phyloP scores from a whole-genome alignment of 2,113 vertebrate species.

The Lepus europaeus region DNA sequence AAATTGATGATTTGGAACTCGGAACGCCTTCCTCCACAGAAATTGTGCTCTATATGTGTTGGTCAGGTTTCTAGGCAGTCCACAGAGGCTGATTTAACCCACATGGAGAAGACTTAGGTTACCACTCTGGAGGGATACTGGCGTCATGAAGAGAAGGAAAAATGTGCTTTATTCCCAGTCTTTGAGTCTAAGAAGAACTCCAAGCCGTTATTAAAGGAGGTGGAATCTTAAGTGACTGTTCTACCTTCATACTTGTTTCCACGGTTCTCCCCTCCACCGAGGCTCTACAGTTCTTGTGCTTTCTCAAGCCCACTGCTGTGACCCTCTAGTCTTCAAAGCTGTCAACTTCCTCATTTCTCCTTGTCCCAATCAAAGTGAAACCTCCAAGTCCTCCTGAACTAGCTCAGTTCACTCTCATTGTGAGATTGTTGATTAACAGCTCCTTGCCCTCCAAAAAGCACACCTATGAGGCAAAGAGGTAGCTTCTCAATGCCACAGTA shows the following conservation, averaged over 20 bases:
- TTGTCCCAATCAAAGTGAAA: slow-evolving; percentile 8
- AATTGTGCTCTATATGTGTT: not conserved
- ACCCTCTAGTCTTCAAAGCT: slow-evolving; percentile 33
- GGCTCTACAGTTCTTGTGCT: slow-evolving; percentile 61
- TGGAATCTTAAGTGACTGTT: not conserved
- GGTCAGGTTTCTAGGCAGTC: slow-evolving; percentile 46
- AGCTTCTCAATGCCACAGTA: not conserved
- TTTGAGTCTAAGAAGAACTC: slow-evolving; percentile 12
- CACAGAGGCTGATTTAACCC: slow-evolving; percentile 23
- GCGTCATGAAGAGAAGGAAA: slow-evolving; percentile 29
- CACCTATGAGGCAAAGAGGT: slow-evolving; percentile 18
- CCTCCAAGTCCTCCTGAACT: not conserved
- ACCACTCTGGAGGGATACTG: not conserved
- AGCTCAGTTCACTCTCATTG: not conserved
- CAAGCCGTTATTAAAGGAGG: not conserved
- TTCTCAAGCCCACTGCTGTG: not conserved
- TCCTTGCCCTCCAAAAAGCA: not conserved
- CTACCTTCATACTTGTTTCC: not conserved
- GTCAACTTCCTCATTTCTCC: slow-evolving; percentile 27
- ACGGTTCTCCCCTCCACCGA: slow-evolving; percentile 2
- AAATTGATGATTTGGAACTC: slow-evolving; percentile 29
- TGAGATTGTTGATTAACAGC: not conserved
- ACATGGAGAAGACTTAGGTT: slow-evolving; percentile 20
- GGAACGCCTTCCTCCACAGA: slow-evolving; percentile 2
- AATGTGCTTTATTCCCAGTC: not conserved